Base-by-base conservation (phyloP, 2,113 vertebrate species). In the Nesogale talazaci region DNA sequence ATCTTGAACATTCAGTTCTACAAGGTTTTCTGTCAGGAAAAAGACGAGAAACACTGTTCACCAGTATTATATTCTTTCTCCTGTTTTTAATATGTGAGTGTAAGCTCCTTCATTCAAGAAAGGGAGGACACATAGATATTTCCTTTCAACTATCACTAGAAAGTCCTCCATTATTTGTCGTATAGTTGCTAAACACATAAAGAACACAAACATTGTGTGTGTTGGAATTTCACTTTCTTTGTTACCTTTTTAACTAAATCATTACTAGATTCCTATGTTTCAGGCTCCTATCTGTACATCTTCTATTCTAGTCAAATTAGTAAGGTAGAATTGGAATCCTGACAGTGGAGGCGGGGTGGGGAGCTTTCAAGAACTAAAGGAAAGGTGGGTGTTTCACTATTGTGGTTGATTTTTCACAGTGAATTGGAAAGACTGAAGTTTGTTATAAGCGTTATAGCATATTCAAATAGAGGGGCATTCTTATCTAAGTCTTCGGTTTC, bases 351-450 rank as follows among this genome's bases (percentile, higher is more conserved):
- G n/a, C n/a, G n/a, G n/a, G n/a, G n/a, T n/a, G n/a, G n/a, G n/a
- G n/a, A n/a, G n/a, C n/a, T n/a, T n/a, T n/a, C n/a, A n/a, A n/a
- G n/a, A n/a, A n/a, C n/a, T n/a, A n/a, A n/a, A n/a, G n/a, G n/a
- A n/a, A n/a, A n/a, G n/a, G n/a, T n/a, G n/a, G n/a, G n/a, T n/a
- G n/a, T n/a, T 93, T 93, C 3, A 72, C 83, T 95, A 94, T 4
- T 2, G 83, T 89, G 31, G n/a, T 31, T 91, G 34, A 77, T 34
- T 90, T 95, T 91, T 94, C 34, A 83, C 22, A 87, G 34, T 86
- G 12, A 80, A 82, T 95, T 77, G 87, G 11, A 61, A 83, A 91
- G 77, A 11, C n/a, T 91, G 10, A 57, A 16, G 12, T 52, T 89
- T 85, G 90, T 42, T 94, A 75, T 19, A 89, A 23, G 0, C 61